Evolutionary conservation across 2,888 invertebrate genomes (phyloP).

Genomic region (Platynereis dumerilii): DNA sequence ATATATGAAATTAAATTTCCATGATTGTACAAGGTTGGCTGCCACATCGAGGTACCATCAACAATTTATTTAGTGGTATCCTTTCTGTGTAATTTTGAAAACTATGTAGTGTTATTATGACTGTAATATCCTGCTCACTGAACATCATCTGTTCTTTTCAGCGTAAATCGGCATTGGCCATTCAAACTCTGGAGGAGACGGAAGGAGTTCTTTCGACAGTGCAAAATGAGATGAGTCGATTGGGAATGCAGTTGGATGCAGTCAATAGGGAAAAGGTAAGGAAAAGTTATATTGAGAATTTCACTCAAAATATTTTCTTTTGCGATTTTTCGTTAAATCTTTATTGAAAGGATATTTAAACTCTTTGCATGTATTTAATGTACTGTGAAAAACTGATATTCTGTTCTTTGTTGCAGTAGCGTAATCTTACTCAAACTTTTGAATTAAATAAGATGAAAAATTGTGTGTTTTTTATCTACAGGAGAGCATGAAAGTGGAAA

Average conservation of each 20-base stretch:
- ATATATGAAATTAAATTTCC: too few species aligned
- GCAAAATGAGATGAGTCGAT: constrained; percentile 42
- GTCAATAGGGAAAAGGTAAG: constrained; percentile 53
- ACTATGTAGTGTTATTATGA: too few species aligned
- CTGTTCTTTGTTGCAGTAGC: too few species aligned
- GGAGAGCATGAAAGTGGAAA: constrained; percentile 58
- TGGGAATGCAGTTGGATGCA: constrained; percentile 50
- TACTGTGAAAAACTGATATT: neutral
- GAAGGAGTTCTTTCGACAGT: constrained; percentile 24
- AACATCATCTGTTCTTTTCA: neutral
- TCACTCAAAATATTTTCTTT: too few species aligned
- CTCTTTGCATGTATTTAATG: neutral
- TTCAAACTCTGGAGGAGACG: constrained; percentile 18
- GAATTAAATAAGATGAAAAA: neutral
- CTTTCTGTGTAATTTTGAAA: too few species aligned
- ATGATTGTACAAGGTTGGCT: too few species aligned
- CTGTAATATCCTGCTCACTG: too few species aligned
- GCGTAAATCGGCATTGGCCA: constrained; percentile 13
- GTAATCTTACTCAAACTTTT: too few species aligned
- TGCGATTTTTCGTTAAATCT: too few species aligned
- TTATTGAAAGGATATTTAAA: too few species aligned
- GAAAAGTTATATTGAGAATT: neutral
- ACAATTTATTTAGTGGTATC: too few species aligned
- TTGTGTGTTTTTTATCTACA: constrained; percentile 30
- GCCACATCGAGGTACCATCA: too few species aligned